A percentile compares a stretch with the other conserved stretches of the same genome.
phyloP scores from a whole-genome alignment of 2,797 vertebrate species.

The Peromyscus melanophrys region DNA sequence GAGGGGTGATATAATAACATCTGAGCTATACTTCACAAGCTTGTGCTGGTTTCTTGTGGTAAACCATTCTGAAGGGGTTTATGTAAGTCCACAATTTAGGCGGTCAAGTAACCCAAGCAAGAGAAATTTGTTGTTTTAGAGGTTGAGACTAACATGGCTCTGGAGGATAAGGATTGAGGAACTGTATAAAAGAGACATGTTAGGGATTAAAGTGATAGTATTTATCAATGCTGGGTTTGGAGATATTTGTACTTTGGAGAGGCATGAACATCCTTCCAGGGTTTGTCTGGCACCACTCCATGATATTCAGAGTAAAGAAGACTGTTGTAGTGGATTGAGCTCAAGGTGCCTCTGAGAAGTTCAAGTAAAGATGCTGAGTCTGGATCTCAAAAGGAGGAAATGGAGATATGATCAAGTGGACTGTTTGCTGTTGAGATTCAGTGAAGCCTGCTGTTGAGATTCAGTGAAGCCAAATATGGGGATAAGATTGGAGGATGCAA shows the following conservation, averaged over 20 bases:
- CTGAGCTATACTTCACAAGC: neutral
- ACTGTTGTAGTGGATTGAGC: neutral
- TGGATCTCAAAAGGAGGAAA: neutral
- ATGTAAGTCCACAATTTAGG: neutral
- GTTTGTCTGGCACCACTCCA: neutral
- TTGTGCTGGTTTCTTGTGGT: neutral
- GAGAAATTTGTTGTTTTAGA: neutral
- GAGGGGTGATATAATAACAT: neutral
- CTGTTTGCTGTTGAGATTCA: neutral
- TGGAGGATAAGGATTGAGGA: neutral
- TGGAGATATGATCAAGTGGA: neutral
- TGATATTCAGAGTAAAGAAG: neutral
- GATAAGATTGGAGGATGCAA: neutral
- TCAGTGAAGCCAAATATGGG: neutral
- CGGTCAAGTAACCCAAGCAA: neutral
- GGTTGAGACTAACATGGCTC: neutral
- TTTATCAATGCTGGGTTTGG: neutral
- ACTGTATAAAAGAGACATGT: neutral
- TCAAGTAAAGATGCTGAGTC: neutral
- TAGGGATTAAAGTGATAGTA: neutral
- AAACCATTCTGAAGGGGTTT: neutral
- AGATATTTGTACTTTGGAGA: neutral
- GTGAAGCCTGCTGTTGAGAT: neutral
- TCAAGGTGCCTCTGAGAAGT: neutral
- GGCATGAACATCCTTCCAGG: neutral